A percentile compares a stretch with the other conserved stretches of the same genome.
Evolutionary conservation across 1,140 invertebrate species (phyloP).

Genomic region (Drusus annulatus): DNA sequence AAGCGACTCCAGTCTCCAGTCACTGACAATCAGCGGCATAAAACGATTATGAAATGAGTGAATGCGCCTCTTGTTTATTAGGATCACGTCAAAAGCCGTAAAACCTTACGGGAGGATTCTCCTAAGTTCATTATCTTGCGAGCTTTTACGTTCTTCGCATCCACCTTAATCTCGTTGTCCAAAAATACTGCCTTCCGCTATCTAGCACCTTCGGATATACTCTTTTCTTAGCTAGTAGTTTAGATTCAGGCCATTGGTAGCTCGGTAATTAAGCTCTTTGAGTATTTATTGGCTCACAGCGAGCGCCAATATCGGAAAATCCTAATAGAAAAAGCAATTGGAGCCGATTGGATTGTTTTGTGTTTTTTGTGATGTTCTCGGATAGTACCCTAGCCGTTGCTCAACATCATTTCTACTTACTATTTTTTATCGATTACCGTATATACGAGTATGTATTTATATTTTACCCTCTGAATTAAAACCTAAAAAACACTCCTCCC

Average conservation of each 20-base stretch:
- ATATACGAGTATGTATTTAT: too few species aligned
- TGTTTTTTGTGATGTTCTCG: conserved; percentile 3
- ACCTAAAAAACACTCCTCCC: too few species aligned
- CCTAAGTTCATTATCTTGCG: conserved; percentile 59
- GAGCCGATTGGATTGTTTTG: conserved; percentile 22
- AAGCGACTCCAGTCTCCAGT: background rate
- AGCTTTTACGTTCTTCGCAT: conserved; percentile 56
- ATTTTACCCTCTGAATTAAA: too few species aligned
- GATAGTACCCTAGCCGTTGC: too few species aligned
- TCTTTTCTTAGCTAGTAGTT: conserved; percentile 57
- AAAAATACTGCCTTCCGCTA: conserved; percentile 55
- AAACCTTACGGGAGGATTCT: conserved; percentile 54
- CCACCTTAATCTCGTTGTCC: conserved; percentile 59
- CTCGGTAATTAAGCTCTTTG: conserved; percentile 56
- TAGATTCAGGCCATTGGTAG: conserved; percentile 58
- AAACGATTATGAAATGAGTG: conserved; percentile 29
- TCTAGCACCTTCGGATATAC: conserved; percentile 44
- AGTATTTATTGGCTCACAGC: conserved; percentile 59
- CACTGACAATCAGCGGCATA: background rate
- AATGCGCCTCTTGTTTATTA: conserved; percentile 48
- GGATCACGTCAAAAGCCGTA: conserved; percentile 53
- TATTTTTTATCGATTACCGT: too few species aligned
- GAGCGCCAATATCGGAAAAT: conserved; percentile 50
- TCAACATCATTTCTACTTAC: too few species aligned
- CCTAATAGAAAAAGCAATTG: conserved; percentile 49